A percentile compares a stretch with the other conserved stretches of the same genome.
These are phyloP conservation scores for Tychaedon coryphoeus DNA, from an alignment of 2,113 vertebrate species.

Conservation along the genomic window DNA sequence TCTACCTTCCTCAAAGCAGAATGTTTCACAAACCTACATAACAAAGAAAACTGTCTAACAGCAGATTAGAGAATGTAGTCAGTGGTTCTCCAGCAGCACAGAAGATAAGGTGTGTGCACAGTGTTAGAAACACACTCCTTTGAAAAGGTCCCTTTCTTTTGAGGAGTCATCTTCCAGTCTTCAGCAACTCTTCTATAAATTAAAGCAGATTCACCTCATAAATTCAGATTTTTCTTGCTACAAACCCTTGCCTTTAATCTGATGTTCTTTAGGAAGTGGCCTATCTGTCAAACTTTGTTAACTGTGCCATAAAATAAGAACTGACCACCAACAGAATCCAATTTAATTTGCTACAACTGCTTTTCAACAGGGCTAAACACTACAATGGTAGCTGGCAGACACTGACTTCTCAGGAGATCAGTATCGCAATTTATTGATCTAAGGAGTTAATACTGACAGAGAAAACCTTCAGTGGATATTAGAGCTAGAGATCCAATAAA, in stretches of 20 bases:
- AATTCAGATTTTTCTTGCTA: background rate
- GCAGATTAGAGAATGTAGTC: background rate
- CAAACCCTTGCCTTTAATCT: background rate
- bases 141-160: background rate
- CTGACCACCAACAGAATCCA: background rate
- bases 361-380: background rate
- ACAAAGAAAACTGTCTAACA: accelerated
- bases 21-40: background rate
- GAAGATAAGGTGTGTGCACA: background rate
- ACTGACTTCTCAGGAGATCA: constrained; percentile 15
- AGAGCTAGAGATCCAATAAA: constrained; percentile 50
- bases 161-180: background rate
- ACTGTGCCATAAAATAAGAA: constrained; percentile 3
- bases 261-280: background rate
- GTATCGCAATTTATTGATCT: constrained; percentile 49
- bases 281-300: background rate
- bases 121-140: background rate
- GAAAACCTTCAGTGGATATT: constrained; percentile 42
- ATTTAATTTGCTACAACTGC: constrained; percentile 18
- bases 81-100: background rate
- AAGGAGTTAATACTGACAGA: constrained; percentile 34
- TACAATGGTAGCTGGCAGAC: background rate
- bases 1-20: background rate
- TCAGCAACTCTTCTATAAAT: background rate
- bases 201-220: background rate